Base-by-base conservation (phyloP, 2,797 vertebrate genomes). In the Gorsachius magnificus region DNA sequence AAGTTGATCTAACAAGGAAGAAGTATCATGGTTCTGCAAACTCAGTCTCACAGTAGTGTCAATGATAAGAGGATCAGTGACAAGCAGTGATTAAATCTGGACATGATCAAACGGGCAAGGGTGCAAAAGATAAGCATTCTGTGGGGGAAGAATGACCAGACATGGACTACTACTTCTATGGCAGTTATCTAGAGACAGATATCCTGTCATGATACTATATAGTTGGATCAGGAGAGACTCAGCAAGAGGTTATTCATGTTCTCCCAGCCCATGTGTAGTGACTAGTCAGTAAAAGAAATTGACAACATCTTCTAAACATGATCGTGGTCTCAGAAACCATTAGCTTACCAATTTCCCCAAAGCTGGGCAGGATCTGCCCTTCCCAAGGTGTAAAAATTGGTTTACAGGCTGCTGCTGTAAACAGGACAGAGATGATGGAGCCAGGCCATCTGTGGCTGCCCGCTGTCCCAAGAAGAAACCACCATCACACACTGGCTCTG, bases 381-480 rank as follows among this genome's bases (percentile, higher is more conserved):
- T 63, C 13, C 38, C 25, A 74, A 33, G 48, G 41, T 16, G 28
- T 3, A 17, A 29, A 61, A 46, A 72, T 18, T 28, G 31, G 10
- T 24, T 61, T 22, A 26, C 15, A 35, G 22, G 13, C 18, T 56
- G 43, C 26, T 68, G 25, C 66, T 58, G 24, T 60, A 31, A 76
- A 54, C 33, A 70, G 7, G 18, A 46, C 14, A 53, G 20, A 70
- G 33, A 11, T 0, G 3, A 69, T 1, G 1, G n/a, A 54, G n/a
- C 10, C 35, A 79, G 41, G 25, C 43, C 11, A 41, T 35, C 35
- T 1, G 6, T 33, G 43, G 25, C 43, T 29, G 16, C 10, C 24
- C 24, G 17, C 9, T 24, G 13, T 70, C 10, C 10, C 50, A 46
- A 22, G 46, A 61, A 33, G 15, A 78, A 8, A 38, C 22, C 28